Conservation (phyloP, 2,797 vertebrate genomes). For the Leucoraja ocellata region DNA sequence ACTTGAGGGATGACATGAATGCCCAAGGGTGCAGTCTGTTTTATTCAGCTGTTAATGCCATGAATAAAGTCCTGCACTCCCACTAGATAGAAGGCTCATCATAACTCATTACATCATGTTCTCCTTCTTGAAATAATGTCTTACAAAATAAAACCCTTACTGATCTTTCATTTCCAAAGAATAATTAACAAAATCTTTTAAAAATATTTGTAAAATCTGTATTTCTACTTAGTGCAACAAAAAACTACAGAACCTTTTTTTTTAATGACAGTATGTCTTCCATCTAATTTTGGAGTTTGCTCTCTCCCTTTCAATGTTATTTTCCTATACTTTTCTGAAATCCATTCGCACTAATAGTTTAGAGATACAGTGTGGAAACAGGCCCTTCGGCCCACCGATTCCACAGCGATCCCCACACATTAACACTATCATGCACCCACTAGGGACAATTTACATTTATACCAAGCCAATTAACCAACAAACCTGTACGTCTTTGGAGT, state of each 20-base stretch:
- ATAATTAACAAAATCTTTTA: background rate
- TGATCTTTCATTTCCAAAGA: background rate
- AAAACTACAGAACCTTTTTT: background rate
- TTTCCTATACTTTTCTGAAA: background rate
- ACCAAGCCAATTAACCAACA: too few species aligned
- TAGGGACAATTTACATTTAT: too few species aligned
- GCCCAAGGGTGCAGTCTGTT: background rate
- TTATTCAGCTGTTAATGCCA: slow-evolving; percentile 1
- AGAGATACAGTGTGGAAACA: too few species aligned
- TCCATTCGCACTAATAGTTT: background rate
- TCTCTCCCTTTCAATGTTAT: background rate
- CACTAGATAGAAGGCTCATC: background rate
- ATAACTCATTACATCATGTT: background rate
- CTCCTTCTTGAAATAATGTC: slow-evolving; percentile 1
- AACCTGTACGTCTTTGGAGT: too few species aligned
- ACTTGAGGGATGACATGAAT: slow-evolving; percentile 26
- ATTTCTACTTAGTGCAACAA: background rate
- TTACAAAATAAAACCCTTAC: background rate
- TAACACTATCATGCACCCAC: too few species aligned
- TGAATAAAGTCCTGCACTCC: slow-evolving; percentile 24
- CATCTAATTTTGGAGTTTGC: background rate
- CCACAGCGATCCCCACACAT: too few species aligned
- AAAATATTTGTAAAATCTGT: background rate
- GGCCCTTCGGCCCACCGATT: too few species aligned
- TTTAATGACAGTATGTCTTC: background rate